Base-by-base conservation (phyloP, 2,797 vertebrate genomes). In the Choloepus didactylus region DNA sequence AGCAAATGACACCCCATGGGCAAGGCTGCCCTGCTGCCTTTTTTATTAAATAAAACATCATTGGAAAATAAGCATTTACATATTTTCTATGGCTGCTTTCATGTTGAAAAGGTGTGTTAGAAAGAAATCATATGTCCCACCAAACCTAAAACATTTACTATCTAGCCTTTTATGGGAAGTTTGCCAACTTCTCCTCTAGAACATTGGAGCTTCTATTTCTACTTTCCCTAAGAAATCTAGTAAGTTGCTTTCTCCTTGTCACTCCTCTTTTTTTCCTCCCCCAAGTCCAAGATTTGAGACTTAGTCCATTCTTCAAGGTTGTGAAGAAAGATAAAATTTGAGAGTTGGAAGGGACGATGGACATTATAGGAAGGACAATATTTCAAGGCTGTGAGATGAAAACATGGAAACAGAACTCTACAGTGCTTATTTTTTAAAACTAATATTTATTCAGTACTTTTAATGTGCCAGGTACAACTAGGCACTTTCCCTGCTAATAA, bases 381-480 rank as follows among this genome's bases (percentile, higher is more conserved):
- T 92, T 85, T 89, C 3, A 96, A 67, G 41, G 1, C 2, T 21
- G 18, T 76, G 51, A 69, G 59, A 19, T 89, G 16, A 76, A 85
- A 54, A 73, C 2, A 21, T 7, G n/a, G 44, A 73, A 85, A 4
- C 27, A 7, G 3, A 23, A 44, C 8, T 62, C 23, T 5, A 76
- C 14, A 60, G 12, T 67, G 21, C 67, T 89, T 72, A 82, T 41
- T 77, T 60, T 35, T 70, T 38, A 4, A 73, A 91, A 35, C 59
- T 75, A 81, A 38, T 67, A 92, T 93, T 72, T 87, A 72, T 77
- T 70, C 46, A 79, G 29, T 35, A 62, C 46, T 59, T 93, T 82
- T 41, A 92, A 60, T 41, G 2, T 82, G 31, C 15, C 21, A 81
- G 62, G 10, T 70, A 59, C 5, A 66, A 21, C 62, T 82, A 29